Evolutionary conservation across 2,113 vertebrate species (phyloP).

Genomic region (Limnothrissa miodon): DNA sequence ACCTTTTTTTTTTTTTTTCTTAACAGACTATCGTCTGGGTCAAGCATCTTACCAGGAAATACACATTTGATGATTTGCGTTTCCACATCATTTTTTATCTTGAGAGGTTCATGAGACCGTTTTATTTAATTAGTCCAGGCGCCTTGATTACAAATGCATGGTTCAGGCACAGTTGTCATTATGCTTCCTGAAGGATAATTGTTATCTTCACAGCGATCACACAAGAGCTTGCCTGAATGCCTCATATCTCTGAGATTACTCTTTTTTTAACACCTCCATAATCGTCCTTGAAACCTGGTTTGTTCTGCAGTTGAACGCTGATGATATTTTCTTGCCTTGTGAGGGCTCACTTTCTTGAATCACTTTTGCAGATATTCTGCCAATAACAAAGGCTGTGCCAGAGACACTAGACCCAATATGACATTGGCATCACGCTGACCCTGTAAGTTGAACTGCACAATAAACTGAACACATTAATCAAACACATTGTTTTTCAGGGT

Average conservation of each 20-base stretch:
- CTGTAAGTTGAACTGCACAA: not conserved
- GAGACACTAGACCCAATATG: not conserved
- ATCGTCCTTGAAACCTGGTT: conserved; percentile 11
- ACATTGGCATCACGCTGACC: not conserved
- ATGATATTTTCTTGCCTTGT: not conserved
- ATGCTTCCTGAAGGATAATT: conserved; percentile 71
- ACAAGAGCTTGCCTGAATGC: conserved; percentile 67
- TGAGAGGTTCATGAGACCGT: conserved; percentile 59
- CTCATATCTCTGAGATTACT: conserved; percentile 61
- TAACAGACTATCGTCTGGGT: conserved; percentile 23
- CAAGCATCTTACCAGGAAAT: conserved; percentile 41
- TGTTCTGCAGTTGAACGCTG: not conserved
- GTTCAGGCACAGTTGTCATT: conserved; percentile 52
- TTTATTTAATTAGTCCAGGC: conserved; percentile 63
- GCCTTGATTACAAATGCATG: conserved; percentile 55
- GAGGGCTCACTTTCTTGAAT: not conserved
- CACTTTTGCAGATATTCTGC: not conserved
- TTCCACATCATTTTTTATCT: conserved; percentile 57
- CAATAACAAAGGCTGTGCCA: not conserved
- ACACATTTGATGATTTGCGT: conserved; percentile 58
- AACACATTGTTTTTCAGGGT: not conserved
- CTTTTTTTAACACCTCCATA: conserved; percentile 4
- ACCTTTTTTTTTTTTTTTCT: not conserved
- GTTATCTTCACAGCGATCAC: conserved; percentile 73
- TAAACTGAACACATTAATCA: not conserved